Conservation (phyloP, 2,113 vertebrate species). For the Caranx melampygus region DNA sequence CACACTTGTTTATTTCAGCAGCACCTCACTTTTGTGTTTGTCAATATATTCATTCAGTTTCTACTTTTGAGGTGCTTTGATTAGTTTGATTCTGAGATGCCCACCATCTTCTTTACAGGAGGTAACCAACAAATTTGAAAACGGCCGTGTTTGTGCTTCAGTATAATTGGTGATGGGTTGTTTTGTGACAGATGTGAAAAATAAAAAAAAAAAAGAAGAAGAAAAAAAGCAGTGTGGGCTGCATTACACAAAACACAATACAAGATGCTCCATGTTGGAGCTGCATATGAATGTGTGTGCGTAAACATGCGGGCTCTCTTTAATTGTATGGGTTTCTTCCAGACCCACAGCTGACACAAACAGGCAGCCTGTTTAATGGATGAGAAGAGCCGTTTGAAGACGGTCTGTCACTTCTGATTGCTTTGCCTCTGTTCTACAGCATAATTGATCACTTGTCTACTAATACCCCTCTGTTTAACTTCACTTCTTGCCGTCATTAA, state of each 20-base stretch:
- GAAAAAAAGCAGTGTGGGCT: slow-evolving; percentile 55
- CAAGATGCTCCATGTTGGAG: slow-evolving; percentile 73
- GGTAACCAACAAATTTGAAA: slow-evolving; percentile 81
- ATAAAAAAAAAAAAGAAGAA: slow-evolving; percentile 60
- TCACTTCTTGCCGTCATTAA: slow-evolving; percentile 60
- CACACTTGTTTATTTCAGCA: slow-evolving; percentile 68
- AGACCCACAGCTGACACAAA: slow-evolving; percentile 82
- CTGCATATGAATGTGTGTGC: slow-evolving; percentile 80
- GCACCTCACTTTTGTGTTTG: slow-evolving; percentile 68
- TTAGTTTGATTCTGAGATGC: slow-evolving; percentile 81
- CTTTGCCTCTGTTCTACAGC: slow-evolving; percentile 74
- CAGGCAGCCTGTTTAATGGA: slow-evolving; percentile 85
- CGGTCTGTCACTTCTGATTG: slow-evolving; percentile 83
- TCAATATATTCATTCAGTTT: slow-evolving; percentile 81
- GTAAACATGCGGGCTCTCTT: slow-evolving; percentile 77
- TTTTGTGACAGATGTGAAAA: slow-evolving; percentile 82
- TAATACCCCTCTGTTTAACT: slow-evolving; percentile 72
- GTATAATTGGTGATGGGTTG: slow-evolving; percentile 84
- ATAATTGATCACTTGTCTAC: slow-evolving; percentile 80
- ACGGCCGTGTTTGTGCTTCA: slow-evolving; percentile 74
- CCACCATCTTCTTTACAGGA: slow-evolving; percentile 79
- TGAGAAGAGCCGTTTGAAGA: slow-evolving; percentile 79
- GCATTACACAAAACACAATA: slow-evolving; percentile 74
- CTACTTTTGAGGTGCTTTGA: slow-evolving; percentile 82
- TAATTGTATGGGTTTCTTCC: slow-evolving; percentile 84